phyloP scores from a whole-genome alignment of 2,888 invertebrate genomes.

The Spatulosminthurus flaviceps region DNA sequence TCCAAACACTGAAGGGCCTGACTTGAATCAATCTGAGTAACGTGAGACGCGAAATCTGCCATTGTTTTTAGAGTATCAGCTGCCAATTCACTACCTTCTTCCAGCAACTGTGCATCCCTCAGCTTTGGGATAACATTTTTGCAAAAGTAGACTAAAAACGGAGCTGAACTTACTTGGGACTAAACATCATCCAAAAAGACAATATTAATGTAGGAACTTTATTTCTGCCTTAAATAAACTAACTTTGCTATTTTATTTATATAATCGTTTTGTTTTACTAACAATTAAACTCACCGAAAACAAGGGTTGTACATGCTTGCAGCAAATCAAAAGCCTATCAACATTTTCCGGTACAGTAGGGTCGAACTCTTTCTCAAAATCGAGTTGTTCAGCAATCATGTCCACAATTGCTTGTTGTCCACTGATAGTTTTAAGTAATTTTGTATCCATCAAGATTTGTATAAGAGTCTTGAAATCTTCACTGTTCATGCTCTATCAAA shows the following conservation, averaged over 20 bases:
- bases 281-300: conserved; percentile 84
- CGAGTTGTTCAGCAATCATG: conserved; percentile 85
- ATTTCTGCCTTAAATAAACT: conserved; percentile 37
- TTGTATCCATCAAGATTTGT: conserved; percentile 83
- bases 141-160: conserved; percentile 85
- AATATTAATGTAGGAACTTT: conserved; percentile 58
- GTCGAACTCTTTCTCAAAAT: conserved; percentile 73
- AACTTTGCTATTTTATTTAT: conserved; percentile 32
- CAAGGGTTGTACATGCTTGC: conserved; percentile 83
- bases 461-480: conserved; percentile 92
- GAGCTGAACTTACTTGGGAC: conserved; percentile 85
- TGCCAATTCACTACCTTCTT: conserved; percentile 74
- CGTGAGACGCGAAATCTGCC: conserved; percentile 83
- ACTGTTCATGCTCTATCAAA: conserved; percentile 80
- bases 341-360: conserved; percentile 67
- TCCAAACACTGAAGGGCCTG: conserved; percentile 79
- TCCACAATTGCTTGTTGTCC: conserved; percentile 90
- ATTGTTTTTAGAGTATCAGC: conserved; percentile 85
- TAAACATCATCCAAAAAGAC: conserved; percentile 66
- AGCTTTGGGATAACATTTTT: conserved; percentile 82
- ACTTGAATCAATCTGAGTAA: conserved; percentile 69
- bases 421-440: conserved; percentile 80
- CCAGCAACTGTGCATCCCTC: conserved; percentile 73
- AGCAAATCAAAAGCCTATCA: conserved; percentile 85
- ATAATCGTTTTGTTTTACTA: no score